A percentile compares a stretch with the other conserved stretches of the same genome.
These are phyloP conservation scores for Eustalomyia histrio DNA, from an alignment of 2,888 invertebrate genomes.

Conservation along the genomic window DNA sequence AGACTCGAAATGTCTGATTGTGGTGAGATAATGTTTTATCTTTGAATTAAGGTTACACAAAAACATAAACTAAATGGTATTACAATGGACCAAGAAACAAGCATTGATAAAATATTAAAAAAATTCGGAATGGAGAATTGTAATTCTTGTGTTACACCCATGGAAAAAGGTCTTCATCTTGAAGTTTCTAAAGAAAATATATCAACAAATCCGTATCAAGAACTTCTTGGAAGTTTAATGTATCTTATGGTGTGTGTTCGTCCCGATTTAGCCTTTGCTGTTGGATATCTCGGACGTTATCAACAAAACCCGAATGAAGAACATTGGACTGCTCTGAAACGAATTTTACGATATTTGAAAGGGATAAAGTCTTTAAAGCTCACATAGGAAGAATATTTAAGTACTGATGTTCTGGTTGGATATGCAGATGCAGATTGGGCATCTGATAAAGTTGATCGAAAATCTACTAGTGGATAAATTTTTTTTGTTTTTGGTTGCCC, in stretches of 20 bases:
- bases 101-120: not conserved
- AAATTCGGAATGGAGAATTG: conserved; percentile 9
- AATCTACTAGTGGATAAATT: conserved; percentile 9
- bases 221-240: conserved; percentile 7
- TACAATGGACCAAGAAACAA: conserved; percentile 3
- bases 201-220: conserved; percentile 8
- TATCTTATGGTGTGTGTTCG: conserved; percentile 1
- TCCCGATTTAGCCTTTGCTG: not conserved
- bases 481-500: not conserved
- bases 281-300: no score
- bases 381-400: no score
- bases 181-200: not conserved
- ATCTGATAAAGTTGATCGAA: no score
- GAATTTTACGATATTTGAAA: no score
- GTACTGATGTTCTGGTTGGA: no score
- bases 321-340: no score
- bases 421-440: no score
- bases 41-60: conserved; percentile 8
- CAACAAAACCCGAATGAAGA: no score
- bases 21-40: conserved; percentile 10
- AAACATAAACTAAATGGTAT: not conserved
- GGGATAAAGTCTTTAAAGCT: no score
- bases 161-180: conserved; percentile 6
- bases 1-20: conserved; percentile 14
- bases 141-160: conserved; percentile 13